Base-by-base conservation (phyloP, 2,888 invertebrate species). In the Trissolcus japonicus region DNA sequence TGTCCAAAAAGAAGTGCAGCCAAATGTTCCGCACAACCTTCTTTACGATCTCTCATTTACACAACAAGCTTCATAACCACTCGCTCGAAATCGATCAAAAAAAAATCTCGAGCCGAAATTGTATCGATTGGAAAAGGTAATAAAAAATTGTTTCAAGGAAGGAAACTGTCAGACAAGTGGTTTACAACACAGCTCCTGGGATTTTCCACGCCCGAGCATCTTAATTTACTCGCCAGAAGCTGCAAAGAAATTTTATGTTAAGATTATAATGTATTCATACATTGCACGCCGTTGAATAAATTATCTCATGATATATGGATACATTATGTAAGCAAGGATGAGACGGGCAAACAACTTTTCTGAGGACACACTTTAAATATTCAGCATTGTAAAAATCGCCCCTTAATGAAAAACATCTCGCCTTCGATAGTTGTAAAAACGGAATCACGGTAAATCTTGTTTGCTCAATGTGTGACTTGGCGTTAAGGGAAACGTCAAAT, bases 1-100 rank as follows among this genome's bases (percentile, higher is more conserved):
- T 84, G 83, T 85, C 83, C 84, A 66, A 68, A 76, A 69, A 73
- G 80, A 85, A 80, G 79, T 85, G 84, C 82, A 81, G 83, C 82
- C 80, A 80, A 66, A 69, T 83, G 82, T 80, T 79, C 25, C 61
- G 80, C 79, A 82, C 79, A 80, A 79, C 83, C 83, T 86, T 85
- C 85, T 86, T 86, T 86, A 86, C 84, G 86, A 84, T 83, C 82
- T 80, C 84, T 86, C 86, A 85, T 86, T 86, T 85, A 85, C 86
- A 86, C 85, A 85, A 86, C 85, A 83, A 84, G 83, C 82, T 81
- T 72, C 76, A 62, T 53, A 81, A 80, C 81, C 81, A 83, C 82
- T 84, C 80, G 79, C 80, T 71, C 75, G 29, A 75, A n/a, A 80
- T 76, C 77, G 73, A 77, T 77, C 71, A 54, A 35, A 35, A 35